Base-by-base conservation (phyloP, 2,888 invertebrate genomes). In the Cyaniris semiargus region DNA sequence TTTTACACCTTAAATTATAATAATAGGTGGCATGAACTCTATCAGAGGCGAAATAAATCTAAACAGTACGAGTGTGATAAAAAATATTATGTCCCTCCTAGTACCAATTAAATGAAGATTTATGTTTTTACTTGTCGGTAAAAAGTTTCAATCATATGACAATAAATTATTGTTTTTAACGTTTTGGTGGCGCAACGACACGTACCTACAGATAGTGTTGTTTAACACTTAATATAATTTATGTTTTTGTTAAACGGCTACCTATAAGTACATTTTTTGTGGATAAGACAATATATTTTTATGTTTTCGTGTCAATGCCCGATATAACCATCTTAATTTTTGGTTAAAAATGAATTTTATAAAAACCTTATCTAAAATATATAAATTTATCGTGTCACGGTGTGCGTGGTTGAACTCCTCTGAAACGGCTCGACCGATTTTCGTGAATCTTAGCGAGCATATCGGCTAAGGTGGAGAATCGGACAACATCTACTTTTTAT, bases 11-110 rank as follows among this genome's bases (percentile, higher is more conserved):
- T 38, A 38, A 10, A 38, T 38, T 38, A 38, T 38, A 38, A 44
- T 10, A 5, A 44, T 44, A 44, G 44, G 10, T 10, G 44, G 44
- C 44, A 44, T 13, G 44, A 44, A 44, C 44, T 18, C 53, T 53
- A 0, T 18, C 0, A 53, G 18, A 53, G 18, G 53, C 1, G 18
- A 5, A 53, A 53, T 53, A 53, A 53, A 53, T 53, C 53, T 53
- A 53, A 53, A 53, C 44, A 13, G 70, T 60, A 60, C 53, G 21
- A 38, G 78, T 80, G 78, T 79, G 76, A 79, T 79, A 78, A 70
- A 53, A 70, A 76, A 53, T 56, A 71, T 71, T 56, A 48, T 74
- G 48, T 74, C 74, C 74, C 18, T 13, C 23, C 66, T 27, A 74
- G 18, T 48, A 53, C 74, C 74, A 74, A 74, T 74, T 74, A 74